A percentile compares a stretch with the other conserved stretches of the same genome.
phyloP scores from a whole-genome alignment of 2,113 vertebrate genomes.

The Malurus alboscapulatus region DNA sequence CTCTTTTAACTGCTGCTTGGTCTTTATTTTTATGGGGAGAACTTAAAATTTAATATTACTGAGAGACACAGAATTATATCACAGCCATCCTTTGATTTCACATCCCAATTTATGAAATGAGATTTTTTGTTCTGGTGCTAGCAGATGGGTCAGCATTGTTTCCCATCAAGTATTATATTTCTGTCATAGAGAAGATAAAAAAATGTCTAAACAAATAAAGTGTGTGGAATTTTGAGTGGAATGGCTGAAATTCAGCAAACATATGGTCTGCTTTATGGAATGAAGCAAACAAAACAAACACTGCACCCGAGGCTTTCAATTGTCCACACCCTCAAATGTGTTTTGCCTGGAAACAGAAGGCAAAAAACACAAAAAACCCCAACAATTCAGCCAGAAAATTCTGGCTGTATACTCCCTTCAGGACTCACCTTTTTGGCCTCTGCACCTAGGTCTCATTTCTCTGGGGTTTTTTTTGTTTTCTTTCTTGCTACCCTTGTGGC shows the following conservation, averaged over 20 bases:
- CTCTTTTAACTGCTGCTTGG: neutral
- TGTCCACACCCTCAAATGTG: neutral
- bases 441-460: neutral
- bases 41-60: neutral
- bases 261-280: neutral
- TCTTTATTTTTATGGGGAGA: neutral
- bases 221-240: neutral
- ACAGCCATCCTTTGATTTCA: neutral
- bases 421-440: neutral
- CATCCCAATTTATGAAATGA: neutral
- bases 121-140: neutral
- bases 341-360: neutral
- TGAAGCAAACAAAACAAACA: neutral
- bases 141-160: neutral
- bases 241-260: neutral
- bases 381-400: neutral
- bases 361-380: neutral
- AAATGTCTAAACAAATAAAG: neutral
- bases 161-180: neutral
- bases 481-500: accelerated
- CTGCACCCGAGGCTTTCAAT: neutral
- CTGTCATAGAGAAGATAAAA: neutral
- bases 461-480: neutral
- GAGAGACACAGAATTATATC: neutral
- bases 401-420: neutral